Evolutionary conservation across 2,113 vertebrate species (phyloP), one percentile per base, ranked within the genome.

Genomic region (Anarrhichthys ocellatus): DNA sequence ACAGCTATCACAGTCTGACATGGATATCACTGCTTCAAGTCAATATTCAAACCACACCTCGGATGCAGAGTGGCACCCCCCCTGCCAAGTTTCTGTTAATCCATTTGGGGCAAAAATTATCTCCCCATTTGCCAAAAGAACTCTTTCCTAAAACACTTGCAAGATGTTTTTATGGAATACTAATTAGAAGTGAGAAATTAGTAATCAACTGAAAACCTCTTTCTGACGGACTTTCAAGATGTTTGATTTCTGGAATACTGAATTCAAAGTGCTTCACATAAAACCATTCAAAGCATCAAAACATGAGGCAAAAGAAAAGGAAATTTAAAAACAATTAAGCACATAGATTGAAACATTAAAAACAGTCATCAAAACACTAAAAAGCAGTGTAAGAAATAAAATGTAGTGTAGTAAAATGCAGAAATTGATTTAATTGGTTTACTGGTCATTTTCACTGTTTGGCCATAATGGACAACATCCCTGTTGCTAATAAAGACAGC

Each of bases 1-100:
- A 52, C 82, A 88, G 73, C 75, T 83, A 73, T 64, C 66, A 76
- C 40, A 72, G 77, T 59, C 70, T 79, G 58, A 82, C 65, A 80
- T 36, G 34, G 61, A 89, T 63, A 69, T 68, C 74, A 69, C 63
- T 52, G 73, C 74, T 70, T 62, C 38, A 44, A 72, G 73, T 89
- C 70, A 81, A 62, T 84, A 89, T 93, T 89, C 86, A 85, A 73
- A 86, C 87, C 80, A 74, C 63, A 75, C 73, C 59, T 68, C 58
- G 76, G 73, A 82, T 59, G 74, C 81, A 58, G 38, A 65, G 70
- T 29, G 32, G 54, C 32, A 38, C 29, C 44, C 29, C 63, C 56
- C 52, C 46, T 87, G 73, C 79, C 74, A 85, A 87, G 68, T 73
- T 75, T 74, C 58, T 75, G 68, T 67, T 75, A 71, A 81, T 86